Percentiles rank a stretch among this genome's conserved stretches.
Evolutionary conservation across 2,797 vertebrate genomes (phyloP).

Genomic region (Pseudochromis fuscus): DNA sequence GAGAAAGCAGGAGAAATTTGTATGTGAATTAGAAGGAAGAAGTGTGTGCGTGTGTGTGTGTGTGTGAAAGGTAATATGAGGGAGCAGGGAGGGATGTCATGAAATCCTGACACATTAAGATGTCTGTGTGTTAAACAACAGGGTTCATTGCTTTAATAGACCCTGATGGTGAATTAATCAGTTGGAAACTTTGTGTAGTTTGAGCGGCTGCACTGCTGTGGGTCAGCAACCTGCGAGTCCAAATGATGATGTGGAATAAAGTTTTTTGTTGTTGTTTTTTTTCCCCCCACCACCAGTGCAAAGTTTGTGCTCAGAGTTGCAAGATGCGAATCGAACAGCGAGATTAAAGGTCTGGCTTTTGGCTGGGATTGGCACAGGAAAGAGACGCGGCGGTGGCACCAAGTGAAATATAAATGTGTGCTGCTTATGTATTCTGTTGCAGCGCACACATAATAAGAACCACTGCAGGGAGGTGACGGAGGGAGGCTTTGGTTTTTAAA

Average conservation of each 20-base stretch:
- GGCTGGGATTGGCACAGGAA: not conserved
- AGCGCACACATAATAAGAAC: conserved; percentile 25
- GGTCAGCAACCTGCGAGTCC: conserved; percentile 53
- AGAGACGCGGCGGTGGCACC: not conserved
- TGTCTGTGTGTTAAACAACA: conserved; percentile 27
- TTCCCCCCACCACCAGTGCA: not conserved
- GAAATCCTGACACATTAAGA: conserved; percentile 19
- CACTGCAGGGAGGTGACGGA: conserved; percentile 38
- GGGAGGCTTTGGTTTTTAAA: conserved; percentile 43
- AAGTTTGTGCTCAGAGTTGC: conserved; percentile 22
- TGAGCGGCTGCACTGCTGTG: conserved; percentile 37
- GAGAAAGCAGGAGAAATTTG: too few relatives aligned
- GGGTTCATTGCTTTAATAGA: conserved; percentile 63
- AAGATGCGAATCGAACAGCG: not conserved
- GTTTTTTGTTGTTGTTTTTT: not conserved
- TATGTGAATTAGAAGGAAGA: too few relatives aligned
- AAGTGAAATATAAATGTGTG: conserved; percentile 9
- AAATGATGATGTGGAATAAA: conserved; percentile 49
- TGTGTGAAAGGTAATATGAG: not conserved
- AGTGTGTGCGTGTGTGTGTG: not conserved
- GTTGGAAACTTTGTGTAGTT: conserved; percentile 52
- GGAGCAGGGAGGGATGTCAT: conserved; percentile 7
- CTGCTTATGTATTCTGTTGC: conserved; percentile 60
- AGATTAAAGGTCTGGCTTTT: conserved; percentile 46
- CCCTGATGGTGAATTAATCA: conserved; percentile 62